A percentile compares a stretch with the other conserved stretches of the same genome.
phyloP scores from a whole-genome alignment of 2,888 invertebrate species.

The Tenthredo scrophulariae region DNA sequence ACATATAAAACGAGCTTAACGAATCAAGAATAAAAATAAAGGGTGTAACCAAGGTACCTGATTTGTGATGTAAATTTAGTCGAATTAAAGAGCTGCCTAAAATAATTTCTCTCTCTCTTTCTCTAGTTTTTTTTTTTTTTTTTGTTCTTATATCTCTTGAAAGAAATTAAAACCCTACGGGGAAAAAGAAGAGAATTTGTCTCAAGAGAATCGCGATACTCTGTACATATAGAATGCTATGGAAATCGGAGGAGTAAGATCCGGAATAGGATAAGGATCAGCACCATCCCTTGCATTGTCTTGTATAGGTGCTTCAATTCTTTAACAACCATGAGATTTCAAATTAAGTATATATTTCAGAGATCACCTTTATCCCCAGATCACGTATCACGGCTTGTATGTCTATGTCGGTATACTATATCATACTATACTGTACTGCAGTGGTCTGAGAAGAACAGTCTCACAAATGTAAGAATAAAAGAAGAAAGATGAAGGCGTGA shows the following conservation, averaged over 20 bases:
- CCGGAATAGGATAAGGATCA: background rate
- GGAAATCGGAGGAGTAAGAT: background rate
- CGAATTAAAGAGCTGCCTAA: conserved; percentile 25
- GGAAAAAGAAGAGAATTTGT: background rate
- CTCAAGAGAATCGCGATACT: background rate
- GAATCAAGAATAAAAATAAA: conserved; percentile 65
- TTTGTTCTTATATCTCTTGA: background rate
- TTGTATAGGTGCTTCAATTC: conserved; percentile 14
- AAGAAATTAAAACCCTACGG: background rate
- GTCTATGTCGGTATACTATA: background rate
- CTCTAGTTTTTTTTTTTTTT: background rate
- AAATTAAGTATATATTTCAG: conserved; percentile 64
- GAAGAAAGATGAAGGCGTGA: background rate
- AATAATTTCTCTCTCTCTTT: background rate
- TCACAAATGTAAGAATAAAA: background rate
- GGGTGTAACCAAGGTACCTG: conserved; percentile 33
- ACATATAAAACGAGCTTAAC: conserved; percentile 65
- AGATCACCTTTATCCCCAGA: conserved; percentile 48
- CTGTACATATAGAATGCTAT: background rate
- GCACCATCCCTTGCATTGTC: background rate
- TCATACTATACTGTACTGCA: background rate
- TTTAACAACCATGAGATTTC: conserved; percentile 66
- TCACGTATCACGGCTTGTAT: conserved; percentile 59
- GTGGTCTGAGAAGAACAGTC: background rate
- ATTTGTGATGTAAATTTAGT: conserved; percentile 72